A percentile compares a stretch with the other conserved stretches of the same genome.
Evolutionary conservation across 2,797 vertebrate genomes (phyloP).

Genomic region (Lepus townsendii): DNA sequence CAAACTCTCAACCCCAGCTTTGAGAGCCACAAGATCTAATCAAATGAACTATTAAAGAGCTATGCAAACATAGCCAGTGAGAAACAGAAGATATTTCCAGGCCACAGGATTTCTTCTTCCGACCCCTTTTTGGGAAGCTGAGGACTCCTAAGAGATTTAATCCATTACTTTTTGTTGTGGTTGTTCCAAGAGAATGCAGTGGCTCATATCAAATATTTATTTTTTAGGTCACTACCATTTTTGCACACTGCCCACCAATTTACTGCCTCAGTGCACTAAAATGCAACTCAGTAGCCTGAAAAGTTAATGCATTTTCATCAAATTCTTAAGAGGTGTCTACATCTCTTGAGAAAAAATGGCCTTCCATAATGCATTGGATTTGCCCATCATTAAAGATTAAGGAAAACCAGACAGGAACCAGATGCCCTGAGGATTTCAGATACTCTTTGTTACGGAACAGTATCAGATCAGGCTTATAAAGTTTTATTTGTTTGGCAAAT

Average conservation of each 20-base stretch:
- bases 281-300: slow-evolving; percentile 78
- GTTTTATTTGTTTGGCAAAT: slow-evolving; percentile 62
- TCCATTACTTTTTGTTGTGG: slow-evolving; percentile 11
- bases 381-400: slow-evolving; percentile 84
- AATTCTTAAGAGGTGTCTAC: slow-evolving; percentile 80
- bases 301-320: slow-evolving; percentile 83
- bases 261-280: slow-evolving; percentile 78
- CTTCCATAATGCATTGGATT: slow-evolving; percentile 82
- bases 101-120: slow-evolving; percentile 62
- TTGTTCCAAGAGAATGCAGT: slow-evolving; percentile 16
- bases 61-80: slow-evolving; percentile 54
- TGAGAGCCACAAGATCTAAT: slow-evolving; percentile 67
- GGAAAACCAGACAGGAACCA: slow-evolving; percentile 77
- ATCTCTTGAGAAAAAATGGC: slow-evolving; percentile 81
- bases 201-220: slow-evolving; percentile 78
- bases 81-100: slow-evolving; percentile 70
- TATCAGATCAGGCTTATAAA: slow-evolving; percentile 19
- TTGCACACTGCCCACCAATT: slow-evolving; percentile 65
- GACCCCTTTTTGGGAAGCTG: slow-evolving; percentile 8
- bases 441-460: slow-evolving; percentile 40
- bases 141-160: slow-evolving; percentile 65
- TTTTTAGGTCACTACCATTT: slow-evolving; percentile 77
- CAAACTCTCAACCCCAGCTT: slow-evolving; percentile 75
- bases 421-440: slow-evolving; percentile 63
- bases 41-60: slow-evolving; percentile 72